Conservation (phyloP, 2,113 vertebrate genomes). For the Phocoena sinus region DNA sequence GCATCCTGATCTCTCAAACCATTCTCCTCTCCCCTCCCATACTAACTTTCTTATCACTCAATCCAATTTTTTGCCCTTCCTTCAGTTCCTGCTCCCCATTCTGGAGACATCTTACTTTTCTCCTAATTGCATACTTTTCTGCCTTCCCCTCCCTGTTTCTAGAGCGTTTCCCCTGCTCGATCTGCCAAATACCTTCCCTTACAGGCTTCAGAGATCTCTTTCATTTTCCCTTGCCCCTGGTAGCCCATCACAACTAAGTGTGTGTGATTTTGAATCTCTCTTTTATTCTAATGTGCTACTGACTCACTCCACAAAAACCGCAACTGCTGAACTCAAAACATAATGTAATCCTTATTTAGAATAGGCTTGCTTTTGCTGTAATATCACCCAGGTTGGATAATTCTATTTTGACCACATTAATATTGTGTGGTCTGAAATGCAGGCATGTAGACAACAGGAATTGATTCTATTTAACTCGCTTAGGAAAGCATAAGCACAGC, state of each 20-base stretch:
- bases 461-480: not conserved
- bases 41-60: conserved; percentile 10
- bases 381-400: not conserved
- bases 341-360: not conserved
- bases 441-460: not conserved
- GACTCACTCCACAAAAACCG: conserved; percentile 9
- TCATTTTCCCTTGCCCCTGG: conserved; percentile 16
- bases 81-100: conserved; percentile 35
- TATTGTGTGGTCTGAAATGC: conserved; percentile 22
- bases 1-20: not conserved
- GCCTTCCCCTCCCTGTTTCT: not conserved
- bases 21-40: not conserved
- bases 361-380: not conserved
- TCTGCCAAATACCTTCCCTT: conserved; percentile 40
- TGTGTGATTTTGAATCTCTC: not conserved
- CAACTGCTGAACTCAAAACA: conserved; percentile 34
- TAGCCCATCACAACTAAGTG: not conserved
- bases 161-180: not conserved
- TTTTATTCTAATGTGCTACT: not conserved
- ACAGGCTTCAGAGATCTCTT: conserved; percentile 38
- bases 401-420: conserved; percentile 35
- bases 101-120: conserved; percentile 40
- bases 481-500: not conserved
- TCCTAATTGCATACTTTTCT: not conserved
- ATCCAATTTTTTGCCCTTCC: conserved; percentile 25